These are phyloP conservation scores for Lithodes maja DNA, from an alignment of 2,888 invertebrate species.

Conservation along the genomic window DNA sequence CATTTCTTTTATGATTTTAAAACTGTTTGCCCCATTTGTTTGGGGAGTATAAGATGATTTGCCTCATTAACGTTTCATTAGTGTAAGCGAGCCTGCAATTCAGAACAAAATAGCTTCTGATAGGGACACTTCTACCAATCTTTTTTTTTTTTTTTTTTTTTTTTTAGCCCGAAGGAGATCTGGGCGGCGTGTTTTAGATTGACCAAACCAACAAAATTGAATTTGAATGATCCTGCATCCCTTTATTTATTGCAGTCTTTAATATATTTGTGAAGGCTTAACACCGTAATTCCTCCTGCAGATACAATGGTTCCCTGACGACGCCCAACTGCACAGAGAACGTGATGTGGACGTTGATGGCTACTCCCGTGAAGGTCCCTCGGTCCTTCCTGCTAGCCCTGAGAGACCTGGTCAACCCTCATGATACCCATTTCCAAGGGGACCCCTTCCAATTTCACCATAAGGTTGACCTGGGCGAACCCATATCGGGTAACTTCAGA, in stretches of 20 bases:
- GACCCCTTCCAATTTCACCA: not conserved
- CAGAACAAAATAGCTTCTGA: no score
- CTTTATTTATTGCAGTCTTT: not conserved
- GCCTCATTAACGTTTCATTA: no score
- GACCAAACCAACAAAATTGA: not conserved
- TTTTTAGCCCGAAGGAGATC: no score
- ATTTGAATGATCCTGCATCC: not conserved
- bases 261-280: not conserved
- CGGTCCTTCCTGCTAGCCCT: slow-evolving; percentile 29
- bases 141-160: no score
- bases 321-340: slow-evolving; percentile 53
- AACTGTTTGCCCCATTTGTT: no score
- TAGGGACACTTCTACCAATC: no score
- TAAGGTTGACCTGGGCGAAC: no score
- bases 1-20: no score
- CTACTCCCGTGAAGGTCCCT: slow-evolving; percentile 14
- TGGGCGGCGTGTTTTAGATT: no score
- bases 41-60: no score
- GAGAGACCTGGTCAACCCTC: slow-evolving; percentile 13
- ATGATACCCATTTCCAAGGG: not conserved
- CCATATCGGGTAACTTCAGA: slow-evolving; percentile 24
- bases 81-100: no score
- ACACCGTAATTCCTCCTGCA: not conserved
- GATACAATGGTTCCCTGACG: slow-evolving; percentile 51
- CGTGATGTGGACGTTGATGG: slow-evolving; percentile 48